These are phyloP conservation scores for Clarias laeviceps DNA, from an alignment of 2,797 vertebrate species.

Conservation along the genomic window DNA sequence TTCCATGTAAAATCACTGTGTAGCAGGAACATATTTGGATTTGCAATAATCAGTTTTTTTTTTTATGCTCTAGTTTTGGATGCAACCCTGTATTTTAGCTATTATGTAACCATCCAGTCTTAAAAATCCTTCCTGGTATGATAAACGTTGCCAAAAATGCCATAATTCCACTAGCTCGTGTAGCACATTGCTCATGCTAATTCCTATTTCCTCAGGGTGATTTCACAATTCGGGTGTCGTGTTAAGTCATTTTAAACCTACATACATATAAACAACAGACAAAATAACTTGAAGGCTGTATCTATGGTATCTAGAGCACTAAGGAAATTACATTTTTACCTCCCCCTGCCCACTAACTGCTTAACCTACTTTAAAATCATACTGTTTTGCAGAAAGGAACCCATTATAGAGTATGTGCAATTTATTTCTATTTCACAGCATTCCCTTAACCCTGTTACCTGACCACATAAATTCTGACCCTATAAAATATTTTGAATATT, in stretches of 20 bases:
- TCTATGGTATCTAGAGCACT: background rate
- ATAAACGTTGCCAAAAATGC: background rate
- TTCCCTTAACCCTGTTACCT: background rate
- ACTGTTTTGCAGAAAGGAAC: background rate
- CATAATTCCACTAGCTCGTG: background rate
- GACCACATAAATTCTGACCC: background rate
- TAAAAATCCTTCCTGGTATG: slow-evolving; percentile 3
- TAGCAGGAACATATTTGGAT: slow-evolving; percentile 18
- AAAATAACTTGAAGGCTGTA: background rate
- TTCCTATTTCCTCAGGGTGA: background rate
- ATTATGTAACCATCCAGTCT: slow-evolving; percentile 4
- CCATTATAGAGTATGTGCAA: background rate
- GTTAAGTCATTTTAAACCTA: background rate
- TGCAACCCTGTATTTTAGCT: background rate
- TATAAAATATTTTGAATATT: background rate
- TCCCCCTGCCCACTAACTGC: background rate
- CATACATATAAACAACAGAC: background rate
- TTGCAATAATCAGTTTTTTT: slow-evolving; percentile 23
- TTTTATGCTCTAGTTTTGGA: slow-evolving; percentile 20
- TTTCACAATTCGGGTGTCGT: background rate
- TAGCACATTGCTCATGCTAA: background rate
- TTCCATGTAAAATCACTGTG: slow-evolving; percentile 21
- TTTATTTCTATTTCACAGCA: background rate
- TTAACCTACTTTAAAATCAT: background rate
- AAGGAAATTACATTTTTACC: background rate